Evolutionary conservation across 2,888 invertebrate genomes (phyloP).

Genomic region (Epirrita christyi): DNA sequence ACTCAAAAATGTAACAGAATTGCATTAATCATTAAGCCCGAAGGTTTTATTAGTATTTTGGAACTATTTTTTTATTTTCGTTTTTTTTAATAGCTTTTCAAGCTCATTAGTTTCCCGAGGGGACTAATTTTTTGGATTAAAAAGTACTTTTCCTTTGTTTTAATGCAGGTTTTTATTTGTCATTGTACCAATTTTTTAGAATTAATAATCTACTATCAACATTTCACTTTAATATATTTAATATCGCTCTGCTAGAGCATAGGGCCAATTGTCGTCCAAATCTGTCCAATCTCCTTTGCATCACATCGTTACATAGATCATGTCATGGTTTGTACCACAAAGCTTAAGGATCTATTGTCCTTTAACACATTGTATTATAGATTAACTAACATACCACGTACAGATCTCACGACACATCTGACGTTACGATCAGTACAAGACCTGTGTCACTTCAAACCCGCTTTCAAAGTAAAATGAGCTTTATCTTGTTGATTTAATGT

Average conservation of each 20-base stretch:
- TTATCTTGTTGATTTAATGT: background rate
- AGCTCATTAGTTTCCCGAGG: no score
- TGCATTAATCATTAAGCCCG: no score
- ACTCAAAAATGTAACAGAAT: no score
- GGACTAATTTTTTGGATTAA: no score
- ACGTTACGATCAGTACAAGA: background rate
- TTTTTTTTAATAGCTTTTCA: no score
- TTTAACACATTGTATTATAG: slow-evolving; percentile 9
- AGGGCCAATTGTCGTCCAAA: background rate
- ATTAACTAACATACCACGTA: slow-evolving; percentile 20
- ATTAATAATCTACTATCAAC: no score
- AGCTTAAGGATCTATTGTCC: slow-evolving; percentile 7
- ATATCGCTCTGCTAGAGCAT: background rate
- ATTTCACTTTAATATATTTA: no score
- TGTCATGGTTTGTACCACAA: slow-evolving; percentile 1
- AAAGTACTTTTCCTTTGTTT: no score
- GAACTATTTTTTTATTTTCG: no score
- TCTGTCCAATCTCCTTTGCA: background rate
- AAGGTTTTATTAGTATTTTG: no score
- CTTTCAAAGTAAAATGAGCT: slow-evolving; percentile 2
- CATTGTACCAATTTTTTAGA: no score
- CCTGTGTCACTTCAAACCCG: background rate
- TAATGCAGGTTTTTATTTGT: no score
- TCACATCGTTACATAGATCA: background rate
- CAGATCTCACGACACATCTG: slow-evolving; percentile 7